phyloP scores from a whole-genome alignment of 2,888 invertebrate genomes.

The Sphecodes monilicornis region DNA sequence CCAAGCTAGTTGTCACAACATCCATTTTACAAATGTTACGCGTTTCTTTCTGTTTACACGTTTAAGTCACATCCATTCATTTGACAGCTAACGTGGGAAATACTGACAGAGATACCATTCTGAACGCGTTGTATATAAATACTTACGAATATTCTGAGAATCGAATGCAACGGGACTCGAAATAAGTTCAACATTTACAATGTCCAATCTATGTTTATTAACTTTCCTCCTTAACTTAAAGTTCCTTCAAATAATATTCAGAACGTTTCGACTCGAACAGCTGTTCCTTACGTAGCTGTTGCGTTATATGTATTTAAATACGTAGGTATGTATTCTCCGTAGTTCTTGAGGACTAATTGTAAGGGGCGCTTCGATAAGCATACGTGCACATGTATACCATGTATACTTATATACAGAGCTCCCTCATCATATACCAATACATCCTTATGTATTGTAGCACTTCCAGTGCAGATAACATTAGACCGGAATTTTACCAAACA shows the following conservation, averaged over 20 bases:
- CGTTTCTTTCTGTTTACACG: neutral
- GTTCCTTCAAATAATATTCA: neutral
- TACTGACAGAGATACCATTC: slow-evolving; percentile 34
- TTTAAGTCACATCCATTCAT: slow-evolving; percentile 42
- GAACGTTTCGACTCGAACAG: slow-evolving; percentile 3
- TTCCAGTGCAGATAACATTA: too few relatives aligned
- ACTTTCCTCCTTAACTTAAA: neutral
- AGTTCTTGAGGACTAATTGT: neutral
- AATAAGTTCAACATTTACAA: slow-evolving; percentile 5
- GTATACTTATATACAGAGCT: too few relatives aligned
- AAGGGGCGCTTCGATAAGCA: neutral
- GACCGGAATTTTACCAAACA: too few relatives aligned
- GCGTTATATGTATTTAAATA: slow-evolving; percentile 12
- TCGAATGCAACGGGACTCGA: neutral
- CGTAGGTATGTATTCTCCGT: neutral
- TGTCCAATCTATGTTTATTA: neutral
- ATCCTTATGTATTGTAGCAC: too few relatives aligned
- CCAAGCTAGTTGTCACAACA: slow-evolving; percentile 89
- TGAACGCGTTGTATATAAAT: neutral
- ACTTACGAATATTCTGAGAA: neutral
- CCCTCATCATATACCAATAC: too few relatives aligned
- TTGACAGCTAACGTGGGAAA: slow-evolving; percentile 44
- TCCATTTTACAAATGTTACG: slow-evolving; percentile 85
- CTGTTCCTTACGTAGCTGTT: slow-evolving; percentile 26
- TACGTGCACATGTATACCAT: neutral